Evolutionary conservation across 2,113 vertebrate species (phyloP).

Genomic region (Daphoenositta chrysoptera): DNA sequence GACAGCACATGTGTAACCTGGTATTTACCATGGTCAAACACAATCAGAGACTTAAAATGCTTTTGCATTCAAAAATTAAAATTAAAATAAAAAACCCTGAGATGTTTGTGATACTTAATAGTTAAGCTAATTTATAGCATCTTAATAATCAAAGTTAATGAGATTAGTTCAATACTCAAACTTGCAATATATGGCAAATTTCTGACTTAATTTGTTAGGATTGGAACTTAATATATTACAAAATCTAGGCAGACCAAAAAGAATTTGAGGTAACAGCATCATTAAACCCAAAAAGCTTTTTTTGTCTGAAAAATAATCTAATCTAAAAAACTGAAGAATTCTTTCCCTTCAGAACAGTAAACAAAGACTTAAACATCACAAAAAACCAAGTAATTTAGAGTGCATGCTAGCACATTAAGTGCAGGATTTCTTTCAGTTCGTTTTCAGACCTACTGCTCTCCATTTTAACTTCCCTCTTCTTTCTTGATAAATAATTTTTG

Average conservation of each 20-base stretch:
- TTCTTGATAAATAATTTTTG: not conserved
- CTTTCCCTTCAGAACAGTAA: not conserved
- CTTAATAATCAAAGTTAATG: not conserved
- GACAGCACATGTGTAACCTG: not conserved
- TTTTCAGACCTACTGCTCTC: not conserved
- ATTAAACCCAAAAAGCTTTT: not conserved
- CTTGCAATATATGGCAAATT: not conserved
- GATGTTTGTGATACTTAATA: not conserved
- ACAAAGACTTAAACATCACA: not conserved
- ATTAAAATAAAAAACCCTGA: not conserved
- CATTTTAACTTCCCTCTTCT: not conserved
- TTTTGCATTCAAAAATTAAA: not conserved
- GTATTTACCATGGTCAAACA: not conserved
- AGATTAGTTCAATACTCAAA: not conserved
- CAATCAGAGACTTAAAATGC: not conserved
- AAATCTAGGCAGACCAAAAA: not conserved
- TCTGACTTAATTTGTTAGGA: not conserved
- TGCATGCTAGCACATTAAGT: fast-evolving
- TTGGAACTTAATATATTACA: not conserved
- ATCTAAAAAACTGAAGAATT: not conserved
- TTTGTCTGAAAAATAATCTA: not conserved
- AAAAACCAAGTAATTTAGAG: not conserved
- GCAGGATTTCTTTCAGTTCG: not conserved
- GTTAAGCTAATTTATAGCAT: not conserved
- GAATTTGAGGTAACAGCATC: not conserved